Percentiles rank a stretch among this genome's conserved stretches.
Evolutionary conservation across 2,797 vertebrate species (phyloP).

Genomic region (Melanotaenia nigrans): DNA sequence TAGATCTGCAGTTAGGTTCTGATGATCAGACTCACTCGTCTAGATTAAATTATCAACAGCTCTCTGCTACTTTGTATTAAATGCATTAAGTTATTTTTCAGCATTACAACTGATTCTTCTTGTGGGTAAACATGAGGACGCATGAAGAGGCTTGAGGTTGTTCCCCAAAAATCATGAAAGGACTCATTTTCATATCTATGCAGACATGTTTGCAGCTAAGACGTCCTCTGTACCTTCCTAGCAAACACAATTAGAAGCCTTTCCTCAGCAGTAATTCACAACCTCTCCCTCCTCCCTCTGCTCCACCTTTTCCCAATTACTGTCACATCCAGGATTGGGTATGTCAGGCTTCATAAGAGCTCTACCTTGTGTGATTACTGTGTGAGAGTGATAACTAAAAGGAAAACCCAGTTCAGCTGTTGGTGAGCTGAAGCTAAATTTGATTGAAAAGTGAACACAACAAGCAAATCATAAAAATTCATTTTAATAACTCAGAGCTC

Average conservation of each 20-base stretch:
- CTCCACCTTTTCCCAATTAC: neutral
- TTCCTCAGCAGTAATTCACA: neutral
- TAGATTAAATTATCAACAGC: conserved; percentile 26
- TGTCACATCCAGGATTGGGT: conserved; percentile 1
- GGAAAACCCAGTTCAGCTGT: neutral
- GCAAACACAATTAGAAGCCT: too few species aligned
- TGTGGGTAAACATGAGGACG: conserved; percentile 1
- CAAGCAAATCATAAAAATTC: neutral
- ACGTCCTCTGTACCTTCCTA: too few species aligned
- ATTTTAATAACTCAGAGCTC: neutral
- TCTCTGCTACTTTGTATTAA: neutral
- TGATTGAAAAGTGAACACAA: neutral
- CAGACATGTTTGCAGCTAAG: too few species aligned
- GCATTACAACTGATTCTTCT: conserved; percentile 5
- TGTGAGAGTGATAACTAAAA: neutral
- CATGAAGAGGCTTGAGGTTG: neutral
- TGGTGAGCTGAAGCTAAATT: neutral
- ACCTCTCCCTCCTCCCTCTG: neutral
- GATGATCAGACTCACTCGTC: conserved; percentile 8
- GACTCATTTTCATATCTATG: too few species aligned
- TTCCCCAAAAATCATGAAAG: too few species aligned
- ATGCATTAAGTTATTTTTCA: neutral
- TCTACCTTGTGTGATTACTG: neutral
- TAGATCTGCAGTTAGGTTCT: conserved; percentile 21
- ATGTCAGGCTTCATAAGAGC: neutral